These are phyloP conservation scores for Parnassius smintheus DNA, from an alignment of 2,888 invertebrate species.

Conservation along the genomic window DNA sequence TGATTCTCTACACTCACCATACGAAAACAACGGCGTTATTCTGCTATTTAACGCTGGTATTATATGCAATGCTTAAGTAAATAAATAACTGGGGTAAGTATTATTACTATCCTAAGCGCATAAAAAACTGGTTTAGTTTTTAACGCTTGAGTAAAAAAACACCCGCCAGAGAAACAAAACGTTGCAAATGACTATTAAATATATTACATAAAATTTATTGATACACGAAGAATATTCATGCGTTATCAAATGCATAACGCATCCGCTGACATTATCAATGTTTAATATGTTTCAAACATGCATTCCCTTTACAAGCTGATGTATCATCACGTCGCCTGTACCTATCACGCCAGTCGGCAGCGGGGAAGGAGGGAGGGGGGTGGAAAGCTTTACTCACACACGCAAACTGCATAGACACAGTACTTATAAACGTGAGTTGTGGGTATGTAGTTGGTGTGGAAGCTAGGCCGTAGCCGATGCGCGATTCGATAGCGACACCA, in stretches of 20 bases:
- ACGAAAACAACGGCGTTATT: no score
- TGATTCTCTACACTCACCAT: no score
- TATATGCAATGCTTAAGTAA: no score
- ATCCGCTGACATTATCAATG: conserved; percentile 22
- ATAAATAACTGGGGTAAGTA: no score
- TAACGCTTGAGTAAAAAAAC: no score
- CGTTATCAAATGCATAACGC: conserved; percentile 21
- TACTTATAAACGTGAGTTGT: conserved; percentile 32
- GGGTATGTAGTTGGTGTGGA: conserved; percentile 45
- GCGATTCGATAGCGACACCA: conserved; percentile 72
- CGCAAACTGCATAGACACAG: conserved; percentile 28
- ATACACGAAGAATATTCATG: conserved; percentile 17
- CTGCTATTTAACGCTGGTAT: no score
- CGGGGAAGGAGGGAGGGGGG: conserved; percentile 9
- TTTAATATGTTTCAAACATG: conserved; percentile 28
- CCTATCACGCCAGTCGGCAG: conserved; percentile 21
- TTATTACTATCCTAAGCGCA: no score
- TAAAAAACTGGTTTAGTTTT: no score
- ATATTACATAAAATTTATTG: conserved; percentile 23
- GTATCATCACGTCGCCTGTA: conserved; percentile 30
- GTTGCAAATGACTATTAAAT: conserved; percentile 7
- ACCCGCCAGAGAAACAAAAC: neutral
- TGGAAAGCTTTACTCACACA: conserved; percentile 27
- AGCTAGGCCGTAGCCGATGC: conserved; percentile 69
- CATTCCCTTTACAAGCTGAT: conserved; percentile 30